These are phyloP conservation scores for Myanophis thanlyinensis DNA, from an alignment of 2,113 vertebrate genomes.

Conservation along the genomic window DNA sequence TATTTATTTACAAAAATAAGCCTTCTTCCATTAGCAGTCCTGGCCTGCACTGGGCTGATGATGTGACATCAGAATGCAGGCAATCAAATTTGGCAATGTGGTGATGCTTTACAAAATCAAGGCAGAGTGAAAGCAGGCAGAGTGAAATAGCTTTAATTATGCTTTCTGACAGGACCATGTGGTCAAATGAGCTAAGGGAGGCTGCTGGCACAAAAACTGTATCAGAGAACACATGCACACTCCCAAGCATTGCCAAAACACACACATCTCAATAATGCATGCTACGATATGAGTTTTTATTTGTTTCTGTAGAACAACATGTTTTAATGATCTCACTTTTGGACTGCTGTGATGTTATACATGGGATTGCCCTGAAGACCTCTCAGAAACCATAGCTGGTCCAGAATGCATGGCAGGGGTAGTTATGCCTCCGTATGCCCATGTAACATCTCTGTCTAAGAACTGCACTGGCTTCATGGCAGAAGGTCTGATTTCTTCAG, in stretches of 20 bases:
- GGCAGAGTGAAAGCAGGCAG: neutral
- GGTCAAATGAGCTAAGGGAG: neutral
- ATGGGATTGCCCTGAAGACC: neutral
- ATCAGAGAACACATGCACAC: neutral
- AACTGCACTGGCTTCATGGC: neutral
- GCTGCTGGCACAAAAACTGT: neutral
- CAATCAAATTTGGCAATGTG: neutral
- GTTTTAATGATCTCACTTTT: neutral
- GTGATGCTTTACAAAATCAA: neutral
- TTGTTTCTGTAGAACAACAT: neutral
- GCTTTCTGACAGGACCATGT: neutral
- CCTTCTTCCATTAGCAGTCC: neutral
- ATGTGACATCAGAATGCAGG: neutral
- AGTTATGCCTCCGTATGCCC: neutral
- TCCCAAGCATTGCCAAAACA: neutral
- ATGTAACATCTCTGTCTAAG: neutral
- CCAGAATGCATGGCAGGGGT: neutral
- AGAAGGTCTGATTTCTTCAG: neutral
- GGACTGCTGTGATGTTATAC: neutral
- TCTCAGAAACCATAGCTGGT: neutral
- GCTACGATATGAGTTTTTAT: neutral
- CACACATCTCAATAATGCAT: neutral
- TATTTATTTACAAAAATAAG: neutral
- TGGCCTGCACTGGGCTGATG: neutral
- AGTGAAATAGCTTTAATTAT: neutral